Conservation (phyloP, 2,888 invertebrate genomes). For the Syrphus vitripennis region DNA sequence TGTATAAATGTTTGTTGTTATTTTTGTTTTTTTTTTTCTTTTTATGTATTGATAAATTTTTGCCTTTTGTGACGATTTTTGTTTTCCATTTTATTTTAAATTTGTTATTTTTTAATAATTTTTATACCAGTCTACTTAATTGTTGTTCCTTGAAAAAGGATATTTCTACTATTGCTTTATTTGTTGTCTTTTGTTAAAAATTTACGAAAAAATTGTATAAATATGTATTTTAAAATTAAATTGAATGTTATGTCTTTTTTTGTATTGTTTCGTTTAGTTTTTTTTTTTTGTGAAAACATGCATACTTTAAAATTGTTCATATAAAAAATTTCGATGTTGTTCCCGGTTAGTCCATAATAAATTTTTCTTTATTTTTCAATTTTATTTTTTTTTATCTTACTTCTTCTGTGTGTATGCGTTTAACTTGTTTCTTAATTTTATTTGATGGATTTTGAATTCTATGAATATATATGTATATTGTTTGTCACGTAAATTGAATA, state of each 20-base stretch:
- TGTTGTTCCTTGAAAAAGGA: constrained; percentile 50
- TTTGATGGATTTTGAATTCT: constrained; percentile 49
- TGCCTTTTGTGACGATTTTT: constrained; percentile 26
- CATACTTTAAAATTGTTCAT: constrained; percentile 56
- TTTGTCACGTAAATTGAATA: constrained; percentile 71
- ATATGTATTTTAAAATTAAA: constrained; percentile 71
- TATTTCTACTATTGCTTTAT: constrained; percentile 66
- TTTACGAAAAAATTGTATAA: constrained; percentile 74
- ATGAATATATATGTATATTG: constrained; percentile 40
- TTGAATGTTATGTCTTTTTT: background rate
- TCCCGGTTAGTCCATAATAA: constrained; percentile 56
- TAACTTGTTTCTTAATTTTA: constrained; percentile 23
- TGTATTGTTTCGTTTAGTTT: background rate
- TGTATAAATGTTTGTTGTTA: constrained; percentile 34
- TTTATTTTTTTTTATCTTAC: background rate
- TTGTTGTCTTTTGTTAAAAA: constrained; percentile 64
- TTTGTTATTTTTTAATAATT: constrained; percentile 33
- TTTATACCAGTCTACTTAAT: constrained; percentile 67
- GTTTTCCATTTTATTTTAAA: constrained; percentile 22
- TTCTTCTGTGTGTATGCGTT: constrained; percentile 22
- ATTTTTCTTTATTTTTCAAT: constrained; percentile 39
- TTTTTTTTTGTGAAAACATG: constrained; percentile 7
- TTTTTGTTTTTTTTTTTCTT: constrained; percentile 18
- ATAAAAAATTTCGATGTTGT: constrained; percentile 72
- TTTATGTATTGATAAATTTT: constrained; percentile 48